phyloP scores from a whole-genome alignment of 2,113 vertebrate species.

The Rissa tridactyla region DNA sequence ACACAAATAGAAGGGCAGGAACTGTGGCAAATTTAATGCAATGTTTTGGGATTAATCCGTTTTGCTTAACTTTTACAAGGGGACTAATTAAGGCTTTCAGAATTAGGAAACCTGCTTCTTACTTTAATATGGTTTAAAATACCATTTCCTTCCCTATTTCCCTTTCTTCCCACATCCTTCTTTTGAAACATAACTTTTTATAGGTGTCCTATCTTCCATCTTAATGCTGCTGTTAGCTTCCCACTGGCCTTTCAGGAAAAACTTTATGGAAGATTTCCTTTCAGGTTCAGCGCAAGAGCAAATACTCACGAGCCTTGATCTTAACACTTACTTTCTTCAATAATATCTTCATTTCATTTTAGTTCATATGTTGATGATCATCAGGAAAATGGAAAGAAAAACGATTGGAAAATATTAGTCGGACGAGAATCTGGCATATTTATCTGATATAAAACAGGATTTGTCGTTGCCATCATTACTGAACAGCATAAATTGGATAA shows the following conservation, averaged over 20 bases:
- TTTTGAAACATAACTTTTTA: conserved; percentile 54
- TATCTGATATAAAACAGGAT: neutral
- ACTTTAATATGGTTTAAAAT: conserved; percentile 35
- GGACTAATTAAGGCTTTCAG: conserved; percentile 31
- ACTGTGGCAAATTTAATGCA: conserved; percentile 30
- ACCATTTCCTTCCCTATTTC: conserved; percentile 59
- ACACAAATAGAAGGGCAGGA: conserved; percentile 19
- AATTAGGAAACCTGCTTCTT: conserved; percentile 27
- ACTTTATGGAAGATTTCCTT: conserved; percentile 53
- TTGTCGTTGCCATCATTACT: neutral
- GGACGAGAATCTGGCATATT: neutral
- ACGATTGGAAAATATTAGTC: neutral
- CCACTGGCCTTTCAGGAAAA: conserved; percentile 39
- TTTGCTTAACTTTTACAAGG: neutral
- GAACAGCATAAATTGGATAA: neutral
- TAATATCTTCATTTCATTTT: neutral
- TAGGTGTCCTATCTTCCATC: conserved; percentile 54
- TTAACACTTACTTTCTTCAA: neutral
- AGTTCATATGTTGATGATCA: neutral
- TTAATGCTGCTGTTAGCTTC: conserved; percentile 32
- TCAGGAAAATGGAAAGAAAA: conserved; percentile 10
- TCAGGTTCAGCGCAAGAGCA: conserved; percentile 25
- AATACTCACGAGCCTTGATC: conserved; percentile 8
- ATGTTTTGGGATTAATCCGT: conserved; percentile 14
- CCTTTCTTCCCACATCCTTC: conserved; percentile 57